phyloP scores from a whole-genome alignment of 2,113 vertebrate species.

The Trematomus loennbergii region DNA sequence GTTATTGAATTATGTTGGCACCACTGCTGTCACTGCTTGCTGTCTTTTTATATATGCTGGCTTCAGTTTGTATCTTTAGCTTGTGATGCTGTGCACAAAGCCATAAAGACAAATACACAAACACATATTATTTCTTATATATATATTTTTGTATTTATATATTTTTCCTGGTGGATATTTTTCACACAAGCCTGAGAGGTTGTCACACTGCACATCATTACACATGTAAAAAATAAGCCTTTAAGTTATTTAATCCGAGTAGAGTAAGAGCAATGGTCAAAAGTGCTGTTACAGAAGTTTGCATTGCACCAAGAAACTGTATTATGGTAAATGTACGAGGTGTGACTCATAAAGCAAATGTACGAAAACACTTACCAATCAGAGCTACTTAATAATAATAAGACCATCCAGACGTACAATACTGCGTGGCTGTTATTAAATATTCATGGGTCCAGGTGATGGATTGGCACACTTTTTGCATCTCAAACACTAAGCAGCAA shows the following conservation, averaged over 20 bases:
- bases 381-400: slow-evolving; percentile 17
- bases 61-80: slow-evolving; percentile 28
- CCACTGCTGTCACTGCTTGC: slow-evolving; percentile 24
- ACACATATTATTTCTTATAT: background rate
- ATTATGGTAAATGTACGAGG: slow-evolving; percentile 17
- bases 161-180: background rate
- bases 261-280: background rate
- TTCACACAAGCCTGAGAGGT: background rate
- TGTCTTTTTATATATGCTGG: slow-evolving; percentile 30
- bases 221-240: background rate
- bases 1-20: slow-evolving; percentile 46
- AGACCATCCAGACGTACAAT: slow-evolving; percentile 1
- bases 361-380: slow-evolving; percentile 24
- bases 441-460: slow-evolving; percentile 50
- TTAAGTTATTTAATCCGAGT: background rate
- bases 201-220: background rate
- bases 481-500: slow-evolving; percentile 36
- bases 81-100: slow-evolving; percentile 35
- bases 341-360: slow-evolving; percentile 24
- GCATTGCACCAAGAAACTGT: background rate
- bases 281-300: background rate
- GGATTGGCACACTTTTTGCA: slow-evolving; percentile 40
- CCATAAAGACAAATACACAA: slow-evolving; percentile 11
- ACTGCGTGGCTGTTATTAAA: slow-evolving; percentile 43
- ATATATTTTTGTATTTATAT: background rate